A percentile compares a stretch with the other conserved stretches of the same genome.
Evolutionary conservation across 1,140 invertebrate genomes (phyloP).

Genomic region (Drosophila bipectinata): DNA sequence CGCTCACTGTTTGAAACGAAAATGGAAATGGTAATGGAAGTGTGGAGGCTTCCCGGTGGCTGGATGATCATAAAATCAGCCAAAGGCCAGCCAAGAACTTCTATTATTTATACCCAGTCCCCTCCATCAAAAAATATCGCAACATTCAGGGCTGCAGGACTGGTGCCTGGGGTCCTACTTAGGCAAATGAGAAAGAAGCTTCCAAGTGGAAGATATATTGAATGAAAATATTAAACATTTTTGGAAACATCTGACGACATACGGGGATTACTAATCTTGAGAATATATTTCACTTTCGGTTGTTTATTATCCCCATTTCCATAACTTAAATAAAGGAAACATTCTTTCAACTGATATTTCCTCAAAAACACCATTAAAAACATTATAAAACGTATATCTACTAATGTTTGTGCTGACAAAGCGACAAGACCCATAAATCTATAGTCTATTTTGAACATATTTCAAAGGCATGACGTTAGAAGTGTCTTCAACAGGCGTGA

Average conservation of each 20-base stretch:
- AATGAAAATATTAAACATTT: background rate
- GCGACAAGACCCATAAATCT: slow-evolving; percentile 27
- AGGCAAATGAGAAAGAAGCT: slow-evolving; percentile 30
- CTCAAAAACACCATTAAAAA: slow-evolving; percentile 7
- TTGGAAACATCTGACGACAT: background rate
- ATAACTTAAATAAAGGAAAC: background rate
- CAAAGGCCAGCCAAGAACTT: slow-evolving; percentile 53
- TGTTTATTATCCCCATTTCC: background rate
- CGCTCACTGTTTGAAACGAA: slow-evolving; percentile 18
- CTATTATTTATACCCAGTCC: slow-evolving; percentile 35
- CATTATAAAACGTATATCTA: background rate
- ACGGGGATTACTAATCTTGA: background rate
- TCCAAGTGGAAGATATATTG: slow-evolving; percentile 13
- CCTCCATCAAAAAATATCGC: slow-evolving; percentile 1
- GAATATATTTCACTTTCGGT: no score
- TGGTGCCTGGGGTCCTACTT: slow-evolving; percentile 29
- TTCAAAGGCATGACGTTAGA: slow-evolving; percentile 3
- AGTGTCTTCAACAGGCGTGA: background rate
- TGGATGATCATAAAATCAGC: slow-evolving; percentile 53
- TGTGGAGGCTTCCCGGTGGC: background rate
- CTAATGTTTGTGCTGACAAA: slow-evolving; percentile 28
- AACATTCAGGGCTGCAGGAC: background rate
- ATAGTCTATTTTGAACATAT: slow-evolving; percentile 2
- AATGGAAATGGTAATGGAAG: background rate
- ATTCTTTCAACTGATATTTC: background rate